A percentile compares a stretch with the other conserved stretches of the same genome.
Conservation (phyloP, 2,113 vertebrate species). For the Lasiurus borealis region DNA sequence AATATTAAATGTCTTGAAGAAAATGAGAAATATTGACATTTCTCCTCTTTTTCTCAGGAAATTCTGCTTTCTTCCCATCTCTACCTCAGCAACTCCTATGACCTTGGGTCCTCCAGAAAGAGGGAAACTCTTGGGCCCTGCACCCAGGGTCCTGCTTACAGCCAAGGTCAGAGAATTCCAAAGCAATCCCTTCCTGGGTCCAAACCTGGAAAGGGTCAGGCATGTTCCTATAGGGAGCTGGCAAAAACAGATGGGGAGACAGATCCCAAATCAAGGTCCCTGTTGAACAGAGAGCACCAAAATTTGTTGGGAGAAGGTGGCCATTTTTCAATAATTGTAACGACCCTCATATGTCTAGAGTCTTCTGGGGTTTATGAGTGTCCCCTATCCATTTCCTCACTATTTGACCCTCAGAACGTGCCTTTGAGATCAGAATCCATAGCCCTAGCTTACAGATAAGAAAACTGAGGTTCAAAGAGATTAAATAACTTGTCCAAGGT, state of each 20-base stretch:
- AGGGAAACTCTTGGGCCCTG: conserved; percentile 53
- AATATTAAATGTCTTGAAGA: not conserved
- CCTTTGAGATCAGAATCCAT: not conserved
- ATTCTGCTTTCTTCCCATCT: not conserved
- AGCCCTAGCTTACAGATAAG: not conserved
- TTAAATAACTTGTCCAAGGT: not conserved
- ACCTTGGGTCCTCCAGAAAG: not conserved
- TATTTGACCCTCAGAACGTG: not conserved
- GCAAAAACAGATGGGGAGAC: conserved; percentile 53
- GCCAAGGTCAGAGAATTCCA: conserved; percentile 42
- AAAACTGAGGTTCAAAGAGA: not conserved
- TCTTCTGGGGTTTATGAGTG: not conserved
- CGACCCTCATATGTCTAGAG: not conserved
- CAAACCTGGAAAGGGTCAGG: conserved; percentile 4
- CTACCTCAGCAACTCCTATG: not conserved
- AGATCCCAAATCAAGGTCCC: conserved; percentile 71
- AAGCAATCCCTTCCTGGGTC: conserved; percentile 27
- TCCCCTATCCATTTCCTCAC: not conserved
- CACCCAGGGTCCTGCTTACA: conserved; percentile 63
- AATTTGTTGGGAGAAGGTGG: conserved; percentile 70
- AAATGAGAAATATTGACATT: not conserved
- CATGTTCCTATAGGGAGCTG: not conserved
- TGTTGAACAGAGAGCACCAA: conserved; percentile 74
- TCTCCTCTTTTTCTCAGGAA: not conserved
- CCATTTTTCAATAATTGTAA: not conserved